Percentiles rank a stretch among this genome's conserved stretches.
Conservation (phyloP, 2,888 invertebrate genomes). For the Myopa testacea region DNA sequence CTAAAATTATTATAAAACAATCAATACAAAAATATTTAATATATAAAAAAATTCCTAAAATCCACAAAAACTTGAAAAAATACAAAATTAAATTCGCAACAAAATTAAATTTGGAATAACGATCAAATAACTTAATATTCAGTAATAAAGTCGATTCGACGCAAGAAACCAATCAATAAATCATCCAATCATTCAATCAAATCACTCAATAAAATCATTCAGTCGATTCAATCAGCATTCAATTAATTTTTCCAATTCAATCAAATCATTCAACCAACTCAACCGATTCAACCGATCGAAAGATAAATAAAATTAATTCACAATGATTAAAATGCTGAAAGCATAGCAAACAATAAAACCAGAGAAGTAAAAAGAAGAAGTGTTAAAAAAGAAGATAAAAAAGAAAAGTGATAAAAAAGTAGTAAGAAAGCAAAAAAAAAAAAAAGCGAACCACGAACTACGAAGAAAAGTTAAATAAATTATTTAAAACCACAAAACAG, state of each 20-base stretch:
- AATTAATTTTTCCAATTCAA: background rate
- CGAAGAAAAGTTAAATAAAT: constrained; percentile 8
- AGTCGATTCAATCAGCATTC: background rate
- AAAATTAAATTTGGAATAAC: too few relatives aligned
- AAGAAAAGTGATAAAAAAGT: background rate
- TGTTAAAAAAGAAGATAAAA: background rate
- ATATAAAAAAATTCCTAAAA: too few relatives aligned
- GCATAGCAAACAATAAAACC: constrained; percentile 19
- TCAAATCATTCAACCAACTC: constrained; percentile 10
- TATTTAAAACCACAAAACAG: constrained; percentile 32
- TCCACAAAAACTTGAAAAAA: too few relatives aligned
- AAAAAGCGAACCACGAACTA: background rate
- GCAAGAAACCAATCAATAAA: background rate
- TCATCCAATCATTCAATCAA: too few relatives aligned
- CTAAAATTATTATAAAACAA: too few relatives aligned
- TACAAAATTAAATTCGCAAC: too few relatives aligned
- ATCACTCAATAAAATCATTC: background rate
- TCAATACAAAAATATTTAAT: too few relatives aligned
- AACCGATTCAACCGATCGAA: background rate
- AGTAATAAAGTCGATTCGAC: background rate
- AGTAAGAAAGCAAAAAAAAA: constrained; percentile 12
- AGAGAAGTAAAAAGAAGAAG: constrained; percentile 23
- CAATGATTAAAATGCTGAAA: constrained; percentile 27
- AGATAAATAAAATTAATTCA: constrained; percentile 29
- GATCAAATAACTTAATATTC: too few relatives aligned